Base-by-base conservation (phyloP, 2,888 invertebrate species). In the Morpho deidamia region DNA sequence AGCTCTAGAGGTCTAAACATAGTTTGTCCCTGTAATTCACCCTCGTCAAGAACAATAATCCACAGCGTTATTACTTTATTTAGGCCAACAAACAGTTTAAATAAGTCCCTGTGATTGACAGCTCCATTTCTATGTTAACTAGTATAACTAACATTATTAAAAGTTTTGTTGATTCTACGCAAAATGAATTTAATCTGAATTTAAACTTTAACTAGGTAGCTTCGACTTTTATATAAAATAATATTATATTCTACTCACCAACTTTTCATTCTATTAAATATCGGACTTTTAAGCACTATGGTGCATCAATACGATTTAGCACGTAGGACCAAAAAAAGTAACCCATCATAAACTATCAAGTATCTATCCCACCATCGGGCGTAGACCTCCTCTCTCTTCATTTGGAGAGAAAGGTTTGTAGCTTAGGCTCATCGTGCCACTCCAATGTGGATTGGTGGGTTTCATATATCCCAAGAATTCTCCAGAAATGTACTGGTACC, bases 121-220 rank as follows among this genome's bases (percentile, higher is more conserved):
- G 55, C 55, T 54, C 59, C 56, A 61, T 64, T 57, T 60, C 52
- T 56, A 59, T 60, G 58, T 58, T 56, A 60, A 65, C 55, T 63
- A 61, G 57, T 56, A 59, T 49, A 55, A 53, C 56, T 51, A 60
- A 62, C 53, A 50, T 57, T 60, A 61, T 61, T 61, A 61, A 23
- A 60, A 63, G 62, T 62, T 63, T 58, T 45, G 53, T 43, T 38
- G 48, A 50, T 46, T 47, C 44, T 44, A 33, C 42, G 23, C 12
- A 42, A 9, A 53, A 40, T 37, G 7, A 44, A 52, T 55, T 51
- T 55, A 47, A 23, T 23, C 23, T 23, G 23, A 23, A 23, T 23
- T 23, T 5, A 0, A 3, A 23, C 5, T 23, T 23, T 23, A 23
- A 23, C 23, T 23, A 23, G 23, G 23, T 23, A 23, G 23, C 1